Evolutionary conservation across 2,113 vertebrate genomes (phyloP).

Genomic region (Atractosteus spatula): DNA sequence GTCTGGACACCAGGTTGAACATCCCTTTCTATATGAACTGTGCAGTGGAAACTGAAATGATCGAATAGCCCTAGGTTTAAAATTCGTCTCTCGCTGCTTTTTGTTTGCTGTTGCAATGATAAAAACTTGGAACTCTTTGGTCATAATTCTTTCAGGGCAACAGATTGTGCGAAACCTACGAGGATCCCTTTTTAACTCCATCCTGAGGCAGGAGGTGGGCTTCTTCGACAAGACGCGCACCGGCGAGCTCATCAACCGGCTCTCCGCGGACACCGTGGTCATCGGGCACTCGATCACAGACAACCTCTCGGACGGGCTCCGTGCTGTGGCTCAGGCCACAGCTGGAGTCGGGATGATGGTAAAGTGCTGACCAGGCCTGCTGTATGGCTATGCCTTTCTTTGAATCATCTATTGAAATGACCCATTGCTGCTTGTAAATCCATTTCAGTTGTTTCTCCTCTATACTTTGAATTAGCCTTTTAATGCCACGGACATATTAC

Average conservation of each 20-base stretch:
- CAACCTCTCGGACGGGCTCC: constrained; percentile 92
- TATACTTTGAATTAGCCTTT: too few relatives aligned
- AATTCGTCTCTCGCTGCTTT: not conserved
- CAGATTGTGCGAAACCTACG: constrained; percentile 86
- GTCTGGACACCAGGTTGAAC: too few relatives aligned
- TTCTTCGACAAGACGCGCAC: constrained; percentile 94
- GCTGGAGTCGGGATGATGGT: constrained; percentile 96
- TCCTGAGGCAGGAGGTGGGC: constrained; percentile 88
- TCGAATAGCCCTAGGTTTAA: too few relatives aligned
- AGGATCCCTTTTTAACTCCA: constrained; percentile 79
- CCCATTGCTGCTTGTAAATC: too few relatives aligned
- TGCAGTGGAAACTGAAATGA: too few relatives aligned
- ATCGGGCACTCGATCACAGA: constrained; percentile 87
- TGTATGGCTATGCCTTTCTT: too few relatives aligned
- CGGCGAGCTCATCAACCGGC: constrained; percentile 91
- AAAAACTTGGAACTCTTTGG: constrained; percentile 1
- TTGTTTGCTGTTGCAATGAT: not conserved
- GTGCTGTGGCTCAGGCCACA: constrained; percentile 82
- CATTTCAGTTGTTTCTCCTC: too few relatives aligned
- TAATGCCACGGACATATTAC: too few relatives aligned
- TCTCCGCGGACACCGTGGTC: constrained; percentile 84
- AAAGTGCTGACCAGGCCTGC: constrained; percentile 22
- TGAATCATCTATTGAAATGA: too few relatives aligned
- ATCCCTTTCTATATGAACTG: too few relatives aligned
- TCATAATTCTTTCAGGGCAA: constrained; percentile 70